Conservation (phyloP, 2,797 vertebrate genomes). For the Sebastes oblongus region DNA sequence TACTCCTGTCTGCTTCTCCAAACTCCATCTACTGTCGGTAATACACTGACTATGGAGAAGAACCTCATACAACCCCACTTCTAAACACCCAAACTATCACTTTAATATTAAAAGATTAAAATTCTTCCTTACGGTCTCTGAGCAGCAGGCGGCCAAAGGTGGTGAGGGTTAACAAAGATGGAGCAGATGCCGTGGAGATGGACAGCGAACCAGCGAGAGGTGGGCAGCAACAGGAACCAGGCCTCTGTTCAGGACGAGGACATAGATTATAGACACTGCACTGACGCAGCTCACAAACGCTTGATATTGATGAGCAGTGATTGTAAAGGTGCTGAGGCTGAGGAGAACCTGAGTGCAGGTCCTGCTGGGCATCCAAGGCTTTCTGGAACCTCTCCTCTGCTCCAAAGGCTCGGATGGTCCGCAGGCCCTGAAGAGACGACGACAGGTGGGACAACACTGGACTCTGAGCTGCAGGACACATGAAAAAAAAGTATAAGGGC, state of each 20-base stretch:
- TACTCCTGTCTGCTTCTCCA: too few relatives aligned
- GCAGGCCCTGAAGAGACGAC: slow-evolving; percentile 90
- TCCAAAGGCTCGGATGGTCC: slow-evolving; percentile 89
- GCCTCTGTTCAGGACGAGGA: slow-evolving; percentile 77
- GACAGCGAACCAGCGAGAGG: slow-evolving; percentile 94
- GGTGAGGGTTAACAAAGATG: slow-evolving; percentile 85
- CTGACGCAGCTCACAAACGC: too few relatives aligned
- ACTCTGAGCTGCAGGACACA: slow-evolving; percentile 83
- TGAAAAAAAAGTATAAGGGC: too few relatives aligned
- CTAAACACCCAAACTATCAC: too few relatives aligned
- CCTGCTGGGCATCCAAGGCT: too few relatives aligned
- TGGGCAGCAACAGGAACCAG: slow-evolving; percentile 94
- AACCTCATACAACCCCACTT: too few relatives aligned
- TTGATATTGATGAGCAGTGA: too few relatives aligned
- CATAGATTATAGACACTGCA: not conserved
- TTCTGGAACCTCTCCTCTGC: slow-evolving; percentile 74
- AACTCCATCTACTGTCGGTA: too few relatives aligned
- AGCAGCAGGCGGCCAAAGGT: slow-evolving; percentile 90
- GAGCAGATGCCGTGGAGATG: slow-evolving; percentile 93
- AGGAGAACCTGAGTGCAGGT: too few relatives aligned
- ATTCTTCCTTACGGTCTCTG: slow-evolving; percentile 78
- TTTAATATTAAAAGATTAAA: not conserved
- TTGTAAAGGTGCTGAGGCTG: too few relatives aligned
- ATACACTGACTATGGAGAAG: too few relatives aligned
- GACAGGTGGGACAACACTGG: slow-evolving; percentile 92